Conservation (phyloP, 1,140 invertebrate species). For the Pissodes strobi region DNA sequence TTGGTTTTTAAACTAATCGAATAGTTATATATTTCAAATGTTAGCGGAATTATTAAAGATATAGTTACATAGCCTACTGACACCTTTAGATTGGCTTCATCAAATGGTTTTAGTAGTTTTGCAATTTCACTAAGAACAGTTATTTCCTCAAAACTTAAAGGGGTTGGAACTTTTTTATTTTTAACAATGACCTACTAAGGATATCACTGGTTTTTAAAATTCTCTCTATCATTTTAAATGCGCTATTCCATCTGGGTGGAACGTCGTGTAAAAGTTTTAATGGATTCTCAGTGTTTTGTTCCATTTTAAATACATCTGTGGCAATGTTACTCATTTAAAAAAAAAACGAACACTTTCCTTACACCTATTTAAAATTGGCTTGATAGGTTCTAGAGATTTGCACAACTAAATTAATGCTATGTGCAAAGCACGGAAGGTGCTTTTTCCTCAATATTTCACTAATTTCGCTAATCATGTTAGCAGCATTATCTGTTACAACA, state of each 20-base stretch:
- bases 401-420: slow-evolving; percentile 14
- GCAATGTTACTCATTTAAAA: slow-evolving; percentile 1
- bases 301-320: slow-evolving; percentile 12
- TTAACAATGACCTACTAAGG: slow-evolving; percentile 6
- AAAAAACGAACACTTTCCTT: slow-evolving; percentile 9
- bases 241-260: slow-evolving; percentile 11
- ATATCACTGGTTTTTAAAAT: slow-evolving; percentile 11
- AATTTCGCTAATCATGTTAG: slow-evolving; percentile 10
- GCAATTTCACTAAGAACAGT: not conserved
- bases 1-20: too few species aligned
- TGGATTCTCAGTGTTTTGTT: slow-evolving; percentile 1
- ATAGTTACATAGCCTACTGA: slow-evolving; percentile 15
- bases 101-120: slow-evolving; percentile 6
- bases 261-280: slow-evolving; percentile 15
- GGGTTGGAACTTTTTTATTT: not conserved
- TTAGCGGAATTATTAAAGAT: slow-evolving; percentile 8
- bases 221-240: slow-evolving; percentile 11
- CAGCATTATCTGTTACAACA: slow-evolving; percentile 19
- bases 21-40: too few species aligned
- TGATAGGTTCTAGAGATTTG: not conserved
- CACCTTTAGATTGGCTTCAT: slow-evolving; percentile 15
- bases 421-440: slow-evolving; percentile 4
- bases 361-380: not conserved
- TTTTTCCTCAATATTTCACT: not conserved
- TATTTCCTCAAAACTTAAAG: not conserved